Evolutionary conservation across 1,140 invertebrate genomes (phyloP), one percentile per base, ranked within the genome.

Genomic region (Platyscapa corneri): DNA sequence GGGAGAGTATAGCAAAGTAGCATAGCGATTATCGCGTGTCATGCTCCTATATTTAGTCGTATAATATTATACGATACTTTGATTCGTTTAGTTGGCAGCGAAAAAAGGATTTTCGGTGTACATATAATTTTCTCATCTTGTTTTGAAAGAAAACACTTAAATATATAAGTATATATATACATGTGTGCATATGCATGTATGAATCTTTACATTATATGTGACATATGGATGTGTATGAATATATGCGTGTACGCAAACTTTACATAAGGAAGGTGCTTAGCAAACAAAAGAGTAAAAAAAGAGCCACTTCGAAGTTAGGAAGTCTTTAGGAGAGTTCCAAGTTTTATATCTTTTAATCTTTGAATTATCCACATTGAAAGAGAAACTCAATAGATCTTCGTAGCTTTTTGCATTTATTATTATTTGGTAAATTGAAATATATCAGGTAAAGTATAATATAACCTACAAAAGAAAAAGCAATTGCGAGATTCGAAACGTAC

Each of bases 111-210:
- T 46, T 46, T 46, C 5, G 5, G 12, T 12, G 42, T 12, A 46
- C 5, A 46, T 12, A 12, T 46, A 46, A n/a, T 46, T 46, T 46
- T 46, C 12, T 46, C 42, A 12, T 46, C 12, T 46, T 46, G 12
- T 46, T 46, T 46, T 46, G 5, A 46, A 46, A 46, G 12, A 46
- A 46, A 12, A 7, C 42, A 46, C 42, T 5, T 70, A 70, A n/a
- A 70, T 70, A 70, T 70, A 70, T 70, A 70, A n/a, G 37, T 70
- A 70, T 37, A 70, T 70, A 70, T 70, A 39, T 32, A 30, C 16
- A 30, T 34, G 34, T 16, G 65, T 74, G 42, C 30, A 7, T 65
- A 32, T 65, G n/a, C 14, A 32, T 30, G 64, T 65, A 32, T 3
- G 6, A 16, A 32, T n/a, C 23, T 30, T 49, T 49, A 75, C 5